A percentile compares a stretch with the other conserved stretches of the same genome.
These are phyloP conservation scores for Herminia tarsipennalis DNA, from an alignment of 2,888 invertebrate species.

Conservation along the genomic window DNA sequence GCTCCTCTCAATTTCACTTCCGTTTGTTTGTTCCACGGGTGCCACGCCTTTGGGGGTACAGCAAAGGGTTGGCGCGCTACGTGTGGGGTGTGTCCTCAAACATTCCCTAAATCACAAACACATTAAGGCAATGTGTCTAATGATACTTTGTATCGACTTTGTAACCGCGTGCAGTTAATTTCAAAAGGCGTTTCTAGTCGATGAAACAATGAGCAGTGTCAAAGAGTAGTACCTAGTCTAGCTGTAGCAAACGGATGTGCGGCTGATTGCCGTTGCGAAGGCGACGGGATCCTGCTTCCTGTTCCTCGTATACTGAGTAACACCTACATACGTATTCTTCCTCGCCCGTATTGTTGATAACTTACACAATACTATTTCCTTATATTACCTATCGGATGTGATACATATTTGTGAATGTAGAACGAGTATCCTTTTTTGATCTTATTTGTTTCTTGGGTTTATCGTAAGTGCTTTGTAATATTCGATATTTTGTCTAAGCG, in stretches of 20 bases:
- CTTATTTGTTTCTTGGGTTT: neutral
- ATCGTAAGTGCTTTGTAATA: too few species aligned
- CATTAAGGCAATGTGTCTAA: slow-evolving; percentile 45
- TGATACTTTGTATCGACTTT: slow-evolving; percentile 21
- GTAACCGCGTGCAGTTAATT: slow-evolving; percentile 26
- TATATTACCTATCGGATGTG: slow-evolving; percentile 7
- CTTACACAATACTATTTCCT: slow-evolving; percentile 23
- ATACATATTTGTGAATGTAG: slow-evolving; percentile 2
- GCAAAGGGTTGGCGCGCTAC: slow-evolving; percentile 72
- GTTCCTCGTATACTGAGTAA: slow-evolving; percentile 54
- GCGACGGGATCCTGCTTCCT: slow-evolving; percentile 62
- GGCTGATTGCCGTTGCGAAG: slow-evolving; percentile 65
- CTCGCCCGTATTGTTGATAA: slow-evolving; percentile 6
- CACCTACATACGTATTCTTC: slow-evolving; percentile 14
- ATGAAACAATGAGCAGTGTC: slow-evolving; percentile 30
- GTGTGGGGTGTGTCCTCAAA: slow-evolving; percentile 64
- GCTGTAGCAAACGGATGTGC: slow-evolving; percentile 59
- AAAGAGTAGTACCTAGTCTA: too few species aligned
- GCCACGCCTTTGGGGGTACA: slow-evolving; percentile 75
- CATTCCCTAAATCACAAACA: slow-evolving; percentile 58
- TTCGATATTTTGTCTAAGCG: too few species aligned
- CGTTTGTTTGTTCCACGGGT: slow-evolving; percentile 79
- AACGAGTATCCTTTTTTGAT: neutral
- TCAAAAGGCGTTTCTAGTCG: slow-evolving; percentile 28
- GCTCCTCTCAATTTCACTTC: slow-evolving; percentile 84